Base-by-base conservation (phyloP, 2,797 vertebrate species). In the Lepus townsendii region DNA sequence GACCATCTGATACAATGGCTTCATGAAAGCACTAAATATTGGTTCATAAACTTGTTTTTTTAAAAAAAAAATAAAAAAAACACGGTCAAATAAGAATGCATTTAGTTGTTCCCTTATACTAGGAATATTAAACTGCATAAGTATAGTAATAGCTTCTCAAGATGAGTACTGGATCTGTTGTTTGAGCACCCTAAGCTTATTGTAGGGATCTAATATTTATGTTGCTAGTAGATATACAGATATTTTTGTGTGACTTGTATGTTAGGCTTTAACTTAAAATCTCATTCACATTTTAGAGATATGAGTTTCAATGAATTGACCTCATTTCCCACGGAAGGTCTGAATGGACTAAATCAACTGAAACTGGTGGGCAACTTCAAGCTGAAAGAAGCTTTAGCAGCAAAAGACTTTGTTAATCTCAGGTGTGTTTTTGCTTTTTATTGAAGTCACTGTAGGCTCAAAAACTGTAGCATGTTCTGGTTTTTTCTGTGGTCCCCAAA, bases 281-380 rank as follows among this genome's bases (percentile, higher is more conserved):
- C 73, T 97, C 13, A 54, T 95, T 96, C 62, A 16, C 24, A 5
- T 98, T 98, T 84, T 98, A 99, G 99, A 97, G 99, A 99, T 97
- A 97, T 99, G 84, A 99, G 99, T 97, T 98, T 99, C 98, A 99
- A 99, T 94, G 98, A 99, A 35, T 98, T 99, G 96, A 98, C 98
- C 96, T 98, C 98, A 71, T 96, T 99, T 97, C 99, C 99, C 80
- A 98, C 98, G 1, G 98, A 98, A 96, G 99, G 99, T 96, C 97
- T 99, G 94, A 98, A 96, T 73, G 96, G 98, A 11, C 98, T 99
- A 94, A 99, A 99, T 97, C 99, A 99, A 69, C 98, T 99, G 85
- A 99, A 99, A 96, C 99, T 99, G 87, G 98, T 98, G 27, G 99
- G 99, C 88, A 99, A 99, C 97, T 98, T 98, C 11, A 98, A 99